phyloP scores from a whole-genome alignment of 2,797 vertebrate species.

The Nyctibius grandis region DNA sequence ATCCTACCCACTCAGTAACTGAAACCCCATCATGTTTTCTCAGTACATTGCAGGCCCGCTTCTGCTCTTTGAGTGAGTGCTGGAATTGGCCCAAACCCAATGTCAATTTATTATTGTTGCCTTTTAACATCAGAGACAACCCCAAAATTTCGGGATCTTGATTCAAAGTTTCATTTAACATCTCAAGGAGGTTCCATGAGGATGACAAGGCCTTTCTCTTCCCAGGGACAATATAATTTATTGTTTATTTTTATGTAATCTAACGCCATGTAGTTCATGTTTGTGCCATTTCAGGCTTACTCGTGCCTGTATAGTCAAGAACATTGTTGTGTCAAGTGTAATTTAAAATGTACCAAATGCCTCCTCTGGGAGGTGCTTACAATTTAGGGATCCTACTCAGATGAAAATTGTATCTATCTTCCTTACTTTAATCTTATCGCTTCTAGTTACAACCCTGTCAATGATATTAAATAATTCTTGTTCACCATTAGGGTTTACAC shows the following conservation, averaged over 20 bases:
- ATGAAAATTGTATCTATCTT: neutral
- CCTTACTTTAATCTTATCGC: neutral
- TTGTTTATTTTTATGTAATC: neutral
- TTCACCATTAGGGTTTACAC: neutral
- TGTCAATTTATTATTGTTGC: neutral
- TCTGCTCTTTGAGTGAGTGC: neutral
- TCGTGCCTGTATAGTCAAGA: neutral
- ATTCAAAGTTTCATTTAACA: neutral
- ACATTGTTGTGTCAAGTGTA: neutral
- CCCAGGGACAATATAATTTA: neutral
- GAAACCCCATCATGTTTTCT: neutral
- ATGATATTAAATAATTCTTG: neutral
- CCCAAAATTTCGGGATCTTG: neutral
- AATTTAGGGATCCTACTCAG: neutral
- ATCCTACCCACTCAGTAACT: neutral
- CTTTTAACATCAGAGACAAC: neutral
- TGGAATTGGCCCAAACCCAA: slow-evolving; percentile 9
- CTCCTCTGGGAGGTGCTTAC: neutral
- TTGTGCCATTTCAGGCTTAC: neutral
- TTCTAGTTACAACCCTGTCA: neutral
- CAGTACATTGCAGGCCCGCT: neutral
- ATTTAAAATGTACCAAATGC: neutral
- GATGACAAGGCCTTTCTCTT: neutral
- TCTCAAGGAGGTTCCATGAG: neutral
- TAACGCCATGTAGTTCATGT: neutral